Evolutionary conservation across 2,888 invertebrate genomes (phyloP).

Genomic region (Zhengitettix transpicula): DNA sequence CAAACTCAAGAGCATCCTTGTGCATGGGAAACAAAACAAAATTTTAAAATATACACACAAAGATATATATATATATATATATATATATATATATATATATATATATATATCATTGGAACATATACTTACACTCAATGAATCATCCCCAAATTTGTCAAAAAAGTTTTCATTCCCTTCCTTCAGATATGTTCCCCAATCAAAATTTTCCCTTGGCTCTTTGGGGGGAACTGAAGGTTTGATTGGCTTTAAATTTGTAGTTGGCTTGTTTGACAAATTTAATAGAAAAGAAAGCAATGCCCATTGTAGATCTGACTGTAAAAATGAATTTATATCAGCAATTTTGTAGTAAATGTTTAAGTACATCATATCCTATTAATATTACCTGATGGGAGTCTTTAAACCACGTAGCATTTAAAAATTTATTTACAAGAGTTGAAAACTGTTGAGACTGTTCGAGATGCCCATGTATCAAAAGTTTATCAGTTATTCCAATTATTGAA

Average conservation of each 20-base stretch:
- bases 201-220: slow-evolving; percentile 2
- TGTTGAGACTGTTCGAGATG: slow-evolving; percentile 28
- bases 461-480: slow-evolving; percentile 30
- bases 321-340: slow-evolving; percentile 13
- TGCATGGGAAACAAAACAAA: background rate
- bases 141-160: background rate
- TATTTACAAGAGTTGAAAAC: slow-evolving; percentile 23
- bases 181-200: slow-evolving; percentile 9
- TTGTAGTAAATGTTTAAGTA: slow-evolving; percentile 20
- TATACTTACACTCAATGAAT: background rate
- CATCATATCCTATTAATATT: background rate
- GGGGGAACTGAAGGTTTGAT: background rate
- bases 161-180: slow-evolving; percentile 7
- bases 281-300: slow-evolving; percentile 32
- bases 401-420: slow-evolving; percentile 15
- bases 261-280: slow-evolving; percentile 24
- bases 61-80: background rate
- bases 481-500: slow-evolving; percentile 26
- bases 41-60: no score
- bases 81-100: background rate
- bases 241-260: background rate
- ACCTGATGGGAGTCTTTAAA: background rate
- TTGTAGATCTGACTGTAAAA: slow-evolving; percentile 29
- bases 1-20: background rate
- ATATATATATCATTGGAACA: background rate